Percentiles rank a stretch among this genome's conserved stretches.
Conservation (phyloP, 35 echinoderm and acorn worm genomes). For the Ptychodera flava region DNA sequence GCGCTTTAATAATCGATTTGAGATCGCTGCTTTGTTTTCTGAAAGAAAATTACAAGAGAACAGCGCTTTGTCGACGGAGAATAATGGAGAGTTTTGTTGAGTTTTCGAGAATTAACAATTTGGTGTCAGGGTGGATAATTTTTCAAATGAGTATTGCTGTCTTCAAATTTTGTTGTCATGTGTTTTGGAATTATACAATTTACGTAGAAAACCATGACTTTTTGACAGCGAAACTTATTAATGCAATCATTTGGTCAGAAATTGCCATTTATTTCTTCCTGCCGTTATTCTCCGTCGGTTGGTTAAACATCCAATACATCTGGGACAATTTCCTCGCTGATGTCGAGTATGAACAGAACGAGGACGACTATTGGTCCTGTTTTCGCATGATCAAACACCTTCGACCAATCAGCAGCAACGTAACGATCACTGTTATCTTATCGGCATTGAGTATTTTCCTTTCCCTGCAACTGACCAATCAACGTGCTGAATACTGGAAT, state of each 20-base stretch:
- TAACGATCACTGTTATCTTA: background rate
- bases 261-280: background rate
- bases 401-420: background rate
- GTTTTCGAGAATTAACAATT: background rate
- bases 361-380: background rate
- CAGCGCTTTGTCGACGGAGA: background rate
- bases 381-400: background rate
- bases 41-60: background rate
- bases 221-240: background rate
- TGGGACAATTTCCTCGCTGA: background rate
- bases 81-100: background rate
- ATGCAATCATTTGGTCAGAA: background rate
- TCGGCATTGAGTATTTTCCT: background rate
- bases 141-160: background rate
- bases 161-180: background rate
- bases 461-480: background rate
- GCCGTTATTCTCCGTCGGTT: background rate
- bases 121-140: background rate
- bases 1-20: background rate
- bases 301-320: background rate
- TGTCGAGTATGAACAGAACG: background rate
- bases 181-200: background rate
- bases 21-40: background rate
- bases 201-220: background rate
- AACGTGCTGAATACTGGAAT: background rate